phyloP scores from a whole-genome alignment of 2,888 invertebrate species.

The Folsomia manolachei region DNA sequence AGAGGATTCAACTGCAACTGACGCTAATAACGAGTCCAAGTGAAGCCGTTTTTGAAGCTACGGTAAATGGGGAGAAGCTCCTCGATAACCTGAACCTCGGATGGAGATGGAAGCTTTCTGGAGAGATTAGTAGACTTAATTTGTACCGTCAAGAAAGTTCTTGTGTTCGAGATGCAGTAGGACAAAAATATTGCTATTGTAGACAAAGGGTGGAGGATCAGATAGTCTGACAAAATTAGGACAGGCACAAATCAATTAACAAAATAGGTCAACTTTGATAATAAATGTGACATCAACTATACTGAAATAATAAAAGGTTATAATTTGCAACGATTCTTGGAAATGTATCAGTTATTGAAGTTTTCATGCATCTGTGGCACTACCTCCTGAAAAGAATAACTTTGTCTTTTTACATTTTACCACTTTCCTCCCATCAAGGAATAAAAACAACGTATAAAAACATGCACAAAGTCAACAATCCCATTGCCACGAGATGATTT shows the following conservation, averaged over 20 bases:
- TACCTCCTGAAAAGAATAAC: no score
- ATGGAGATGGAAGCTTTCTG: conserved; percentile 55
- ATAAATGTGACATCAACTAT: no score
- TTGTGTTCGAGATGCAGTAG: conserved; percentile 53
- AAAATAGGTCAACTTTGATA: no score
- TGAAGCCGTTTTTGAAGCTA: conserved; percentile 73
- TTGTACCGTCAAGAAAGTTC: conserved; percentile 54
- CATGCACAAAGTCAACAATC: neutral
- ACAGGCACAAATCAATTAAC: no score
- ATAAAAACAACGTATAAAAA: neutral
- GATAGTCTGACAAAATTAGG: no score
- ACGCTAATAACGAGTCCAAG: conserved; percentile 59
- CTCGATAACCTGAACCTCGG: neutral
- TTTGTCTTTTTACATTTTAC: no score
- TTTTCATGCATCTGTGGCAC: no score
- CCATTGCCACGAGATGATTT: neutral
- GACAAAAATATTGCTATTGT: conserved; percentile 55
- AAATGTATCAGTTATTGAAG: no score
- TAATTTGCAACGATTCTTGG: no score
- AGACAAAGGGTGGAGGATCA: no score
- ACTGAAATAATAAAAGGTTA: no score
- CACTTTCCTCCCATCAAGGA: neutral
- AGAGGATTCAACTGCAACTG: conserved; percentile 20
- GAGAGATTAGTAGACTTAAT: conserved; percentile 60
- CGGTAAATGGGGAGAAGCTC: conserved; percentile 58